These are phyloP conservation scores for Lymantria dispar DNA, from an alignment of 2,888 invertebrate genomes.

Conservation along the genomic window DNA sequence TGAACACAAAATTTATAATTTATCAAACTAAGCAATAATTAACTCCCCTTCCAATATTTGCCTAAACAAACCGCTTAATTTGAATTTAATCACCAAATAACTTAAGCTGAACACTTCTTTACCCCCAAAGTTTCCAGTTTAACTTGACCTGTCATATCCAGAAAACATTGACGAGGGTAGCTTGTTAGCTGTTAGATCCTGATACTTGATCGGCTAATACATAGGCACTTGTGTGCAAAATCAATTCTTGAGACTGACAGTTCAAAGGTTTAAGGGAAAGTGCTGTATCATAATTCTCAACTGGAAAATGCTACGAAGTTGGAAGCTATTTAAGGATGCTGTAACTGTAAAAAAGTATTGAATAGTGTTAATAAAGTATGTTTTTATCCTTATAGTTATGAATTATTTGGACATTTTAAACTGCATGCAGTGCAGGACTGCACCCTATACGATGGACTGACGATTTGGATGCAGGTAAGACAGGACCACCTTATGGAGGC, in stretches of 20 bases:
- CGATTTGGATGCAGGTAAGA: no score
- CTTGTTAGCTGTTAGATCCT: conserved; percentile 59
- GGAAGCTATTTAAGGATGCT: no score
- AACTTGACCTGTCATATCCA: conserved; percentile 54
- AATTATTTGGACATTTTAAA: no score
- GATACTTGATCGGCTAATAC: conserved; percentile 46
- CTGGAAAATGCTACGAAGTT: not conserved
- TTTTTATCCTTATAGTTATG: no score
- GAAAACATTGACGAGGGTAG: conserved; percentile 64
- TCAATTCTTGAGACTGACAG: conserved; percentile 26
- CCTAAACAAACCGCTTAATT: conserved; percentile 5
- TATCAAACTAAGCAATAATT: not conserved
- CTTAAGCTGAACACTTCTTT: conserved; percentile 20
- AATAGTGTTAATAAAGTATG: no score
- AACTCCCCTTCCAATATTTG: not conserved
- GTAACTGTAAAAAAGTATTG: no score
- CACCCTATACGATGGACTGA: no score
- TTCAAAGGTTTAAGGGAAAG: conserved; percentile 7
- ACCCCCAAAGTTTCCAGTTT: conserved; percentile 32
- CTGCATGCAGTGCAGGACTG: no score
- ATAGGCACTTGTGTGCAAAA: conserved; percentile 17
- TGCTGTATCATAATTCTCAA: not conserved
- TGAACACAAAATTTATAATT: not conserved
- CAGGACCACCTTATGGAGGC: no score
- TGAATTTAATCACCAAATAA: conserved; percentile 13